phyloP scores from a whole-genome alignment of 2,888 invertebrate genomes.

The Sabatieria punctata region DNA sequence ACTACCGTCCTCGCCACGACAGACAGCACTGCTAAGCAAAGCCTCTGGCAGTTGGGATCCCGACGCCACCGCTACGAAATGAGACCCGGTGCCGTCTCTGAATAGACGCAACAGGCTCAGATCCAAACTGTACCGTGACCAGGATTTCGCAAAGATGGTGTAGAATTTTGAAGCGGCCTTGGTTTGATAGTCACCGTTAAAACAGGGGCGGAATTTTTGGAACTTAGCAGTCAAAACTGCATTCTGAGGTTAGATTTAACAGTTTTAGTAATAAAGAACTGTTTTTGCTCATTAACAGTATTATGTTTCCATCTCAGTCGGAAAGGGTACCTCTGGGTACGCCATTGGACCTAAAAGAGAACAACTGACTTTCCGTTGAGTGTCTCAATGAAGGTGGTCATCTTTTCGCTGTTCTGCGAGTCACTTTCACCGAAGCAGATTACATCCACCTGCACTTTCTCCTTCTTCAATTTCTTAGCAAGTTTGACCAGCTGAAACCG shows the following conservation, averaged over 20 bases:
- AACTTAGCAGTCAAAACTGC: no score
- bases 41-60: conserved; percentile 72
- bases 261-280: background rate
- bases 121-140: no score
- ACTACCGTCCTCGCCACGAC: conserved; percentile 65
- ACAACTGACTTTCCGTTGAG: conserved; percentile 61
- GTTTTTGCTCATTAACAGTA: background rate
- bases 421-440: conserved; percentile 92
- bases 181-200: no score
- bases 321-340: conserved; percentile 49
- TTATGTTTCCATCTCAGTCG: background rate
- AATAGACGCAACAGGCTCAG: background rate
- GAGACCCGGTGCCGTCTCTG: conserved; percentile 16
- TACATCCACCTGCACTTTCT: conserved; percentile 94
- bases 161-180: no score
- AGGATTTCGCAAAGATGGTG: no score
- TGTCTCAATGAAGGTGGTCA: conserved; percentile 76
- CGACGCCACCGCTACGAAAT: conserved; percentile 1
- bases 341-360: background rate
- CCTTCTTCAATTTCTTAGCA: conserved; percentile 92
- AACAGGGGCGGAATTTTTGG: no score
- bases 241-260: background rate
- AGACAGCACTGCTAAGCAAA: conserved; percentile 75
- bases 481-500: conserved; percentile 54
- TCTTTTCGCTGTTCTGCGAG: conserved; percentile 55